Conservation (phyloP, 37 sponge, comb jelly and placozoan species). For the Tethya wilhelma region DNA sequence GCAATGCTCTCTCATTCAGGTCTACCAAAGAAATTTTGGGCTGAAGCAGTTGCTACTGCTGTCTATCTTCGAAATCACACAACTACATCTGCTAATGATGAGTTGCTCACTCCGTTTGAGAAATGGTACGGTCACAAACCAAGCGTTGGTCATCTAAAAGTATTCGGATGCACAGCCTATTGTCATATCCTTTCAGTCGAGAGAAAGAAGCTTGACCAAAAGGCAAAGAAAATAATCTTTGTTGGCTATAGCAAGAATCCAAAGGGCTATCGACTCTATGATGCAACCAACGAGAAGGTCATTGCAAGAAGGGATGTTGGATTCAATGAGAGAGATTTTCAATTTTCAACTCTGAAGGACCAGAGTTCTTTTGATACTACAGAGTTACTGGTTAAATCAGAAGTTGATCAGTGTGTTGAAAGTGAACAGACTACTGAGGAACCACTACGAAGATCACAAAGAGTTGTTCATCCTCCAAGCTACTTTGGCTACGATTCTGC, state of each 20-base stretch:
- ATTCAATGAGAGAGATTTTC: conserved; percentile 34
- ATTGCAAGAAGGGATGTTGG: conserved; percentile 24
- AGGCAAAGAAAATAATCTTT: conserved; percentile 32
- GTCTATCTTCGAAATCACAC: conserved; percentile 44
- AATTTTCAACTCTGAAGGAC: not conserved
- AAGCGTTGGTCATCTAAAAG: conserved; percentile 29
- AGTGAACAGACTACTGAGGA: conserved; percentile 5
- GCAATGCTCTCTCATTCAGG: conserved; percentile 53
- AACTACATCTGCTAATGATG: conserved; percentile 31
- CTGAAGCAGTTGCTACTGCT: conserved; percentile 60
- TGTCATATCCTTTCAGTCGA: conserved; percentile 12
- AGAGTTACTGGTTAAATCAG: not conserved
- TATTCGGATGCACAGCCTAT: conserved; percentile 52
- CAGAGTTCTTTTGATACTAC: not conserved
- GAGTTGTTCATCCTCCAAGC: not conserved
- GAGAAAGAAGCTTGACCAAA: conserved; percentile 27
- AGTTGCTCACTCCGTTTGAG: conserved; percentile 23
- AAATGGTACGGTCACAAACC: conserved; percentile 33
- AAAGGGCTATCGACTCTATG: conserved; percentile 14
- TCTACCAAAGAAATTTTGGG: conserved; percentile 41
- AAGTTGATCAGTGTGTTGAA: not conserved
- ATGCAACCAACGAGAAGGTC: conserved; percentile 11
- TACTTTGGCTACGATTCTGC: conserved; percentile 13
- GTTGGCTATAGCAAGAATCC: conserved; percentile 30
- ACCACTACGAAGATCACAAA: conserved; percentile 18